Evolutionary conservation across 2,113 vertebrate species (phyloP), one percentile per base, ranked within the genome.

Genomic region (Cephalophus harveyi): DNA sequence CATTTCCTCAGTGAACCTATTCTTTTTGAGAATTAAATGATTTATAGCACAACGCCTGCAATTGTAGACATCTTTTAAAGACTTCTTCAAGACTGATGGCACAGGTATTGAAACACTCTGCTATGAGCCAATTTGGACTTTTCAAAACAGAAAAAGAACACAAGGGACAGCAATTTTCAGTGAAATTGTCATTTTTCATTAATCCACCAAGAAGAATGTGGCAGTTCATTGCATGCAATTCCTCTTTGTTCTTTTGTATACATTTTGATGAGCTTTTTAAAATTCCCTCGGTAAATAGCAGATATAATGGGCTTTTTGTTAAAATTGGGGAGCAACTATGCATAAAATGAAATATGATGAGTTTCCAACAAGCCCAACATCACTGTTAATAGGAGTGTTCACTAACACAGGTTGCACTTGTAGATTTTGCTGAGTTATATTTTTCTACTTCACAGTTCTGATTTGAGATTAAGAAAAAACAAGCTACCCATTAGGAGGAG

Each of bases 341-440:
- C 95, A 97, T 95, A 98, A 98, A 98, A 95, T 81, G 76, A 96
- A 98, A 92, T 95, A 54, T 90, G 86, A 97, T 89, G 79, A 7
- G 1, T 92, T 96, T 96, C 92, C 14, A 97, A 64, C 64, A 79
- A 94, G 40, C 40, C 93, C 21, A 21, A 15, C 17, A 60, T 78
- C 79, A 25, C 59, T 97, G 59, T 55, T 90, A 95, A 89, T 50
- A 81, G 46, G 25, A 59, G 84, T 33, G 11, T 92, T 82, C 76
- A 48, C 25, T 36, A 89, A 48, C 36, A 15, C 59, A 93, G 28
- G 48, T 48, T 84, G 14, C 12, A 59, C 48, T 81, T 97, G 54
- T 54, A 79, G 30, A 91, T 96, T 95, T 97, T 93, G 89, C 76
- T 85, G 62, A 60, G 50, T 88, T 93, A 33, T 16, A 85, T 90